Base-by-base conservation (phyloP, 1,140 invertebrate genomes). In the Neodiprion fabricii region DNA sequence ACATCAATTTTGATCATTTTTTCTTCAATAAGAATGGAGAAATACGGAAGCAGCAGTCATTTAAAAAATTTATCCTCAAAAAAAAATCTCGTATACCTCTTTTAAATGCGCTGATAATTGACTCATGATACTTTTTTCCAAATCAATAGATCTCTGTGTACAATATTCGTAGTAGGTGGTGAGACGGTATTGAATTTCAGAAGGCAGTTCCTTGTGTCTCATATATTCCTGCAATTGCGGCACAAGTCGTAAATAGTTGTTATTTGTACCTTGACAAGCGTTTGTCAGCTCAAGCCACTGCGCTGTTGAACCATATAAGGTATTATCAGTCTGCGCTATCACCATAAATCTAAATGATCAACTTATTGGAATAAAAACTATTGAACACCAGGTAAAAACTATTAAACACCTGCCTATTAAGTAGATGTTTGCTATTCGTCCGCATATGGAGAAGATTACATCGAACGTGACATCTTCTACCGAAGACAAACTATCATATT, bases 91-190 rank as follows among this genome's bases (percentile, higher is more conserved):
- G 17, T 21, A 3, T 81, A 85, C 81, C 79, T 88, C 81, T 70
- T 80, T 79, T 72, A 90, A 78, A 21, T 86, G 84, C 14, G 81
- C 81, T 4, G 90, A 89, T 1, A 90, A 85, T 23, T 88, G 85
- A 0, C 78, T 73, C 12, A 88, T 81, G 50, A 91, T 89, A 61
- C 81, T 80, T 71, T 81, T 84, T 49, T 90, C 84, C 11, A 85
- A 81, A 50, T 87, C 87, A 78, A 89, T 88, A 53, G 81, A 80
- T 49, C 83, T 89, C 50, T 85, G 87, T 40, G 83, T 87, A 7
- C 83, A 84, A 68, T 87, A 90, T 70, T 88, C 83, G 66, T 86
- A 84, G 47, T 84, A 87, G 8, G 61, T 17, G 7, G 81, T 49
- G 8, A 88, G 69, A 21, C 83, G 81, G 11, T 80, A 77, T 73